Evolutionary conservation across 1,140 invertebrate species (phyloP), one percentile per base, ranked within the genome.

Genomic region (Drosophila melanica): DNA sequence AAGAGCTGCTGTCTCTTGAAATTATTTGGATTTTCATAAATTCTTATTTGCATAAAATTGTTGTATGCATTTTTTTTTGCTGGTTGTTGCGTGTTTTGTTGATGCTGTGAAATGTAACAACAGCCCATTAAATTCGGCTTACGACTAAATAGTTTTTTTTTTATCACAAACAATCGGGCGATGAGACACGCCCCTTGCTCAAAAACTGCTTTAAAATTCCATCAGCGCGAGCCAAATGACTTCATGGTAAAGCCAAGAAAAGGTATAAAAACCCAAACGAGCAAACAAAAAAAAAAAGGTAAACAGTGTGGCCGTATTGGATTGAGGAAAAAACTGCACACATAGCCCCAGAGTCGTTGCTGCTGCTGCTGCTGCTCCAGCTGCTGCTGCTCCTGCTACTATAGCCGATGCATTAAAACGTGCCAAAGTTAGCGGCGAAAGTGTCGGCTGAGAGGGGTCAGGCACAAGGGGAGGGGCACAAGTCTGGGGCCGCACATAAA

Each of bases 11-110:
- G 35, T 50, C 35, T 14, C 67, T 60, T 48, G 44, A 74, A 89
- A 84, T 77, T 84, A 84, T 82, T 81, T 76, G 84, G 76, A 77
- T 77, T 86, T 82, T 89, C 79, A 80, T 82, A 89, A 89, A 89
- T 87, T 87, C 81, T 81, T 89, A 89, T 87, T 89, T 87, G 64
- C 79, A 75, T 74, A 65, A 63, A 74, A 53, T 73, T 60, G 45
- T 47, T 59, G 57, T 39, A 9, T 58, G 53, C 42, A 39, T 48
- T 39, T 48, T 48, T 39, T 48, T 57, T 12, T 39, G 12, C 18
- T 35, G 39, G 12, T 16, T 45, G 35, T 39, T 51, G 44, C 9
- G n/a, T 27, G 35, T 59, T 59, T 57, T 39, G 33, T 57, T 57
- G 14, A 60, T 33, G 27, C 37, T 27, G 39, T 11, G 41, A 66